A percentile compares a stretch with the other conserved stretches of the same genome.
Evolutionary conservation across 2,888 invertebrate species (phyloP).

Genomic region (Nomada goodeniana): DNA sequence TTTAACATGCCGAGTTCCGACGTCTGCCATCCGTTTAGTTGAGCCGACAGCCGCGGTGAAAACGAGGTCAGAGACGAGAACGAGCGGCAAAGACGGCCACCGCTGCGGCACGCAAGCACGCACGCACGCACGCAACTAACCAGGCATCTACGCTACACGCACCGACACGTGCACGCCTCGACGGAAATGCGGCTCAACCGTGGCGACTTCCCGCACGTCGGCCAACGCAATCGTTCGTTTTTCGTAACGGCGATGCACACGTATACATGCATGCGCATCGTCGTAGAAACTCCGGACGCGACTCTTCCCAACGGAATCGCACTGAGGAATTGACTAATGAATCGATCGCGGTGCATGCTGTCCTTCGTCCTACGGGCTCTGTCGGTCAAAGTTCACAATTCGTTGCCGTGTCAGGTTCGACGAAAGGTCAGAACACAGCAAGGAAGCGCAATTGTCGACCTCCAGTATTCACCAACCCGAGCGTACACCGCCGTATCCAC

Average conservation of each 20-base stretch:
- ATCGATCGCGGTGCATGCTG: too few species aligned
- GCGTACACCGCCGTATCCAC: neutral
- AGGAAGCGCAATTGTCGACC: too few species aligned
- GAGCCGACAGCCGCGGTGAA: slow-evolving; percentile 49
- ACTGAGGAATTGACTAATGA: too few species aligned
- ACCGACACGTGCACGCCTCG: slow-evolving; percentile 15
- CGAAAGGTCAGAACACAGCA: neutral
- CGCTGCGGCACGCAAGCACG: slow-evolving; percentile 19
- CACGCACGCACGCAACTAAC: neutral
- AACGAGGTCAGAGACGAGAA: slow-evolving; percentile 67
- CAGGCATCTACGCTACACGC: slow-evolving; percentile 1
- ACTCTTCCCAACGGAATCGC: too few species aligned
- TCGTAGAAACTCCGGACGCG: neutral
- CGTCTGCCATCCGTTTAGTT: slow-evolving; percentile 60
- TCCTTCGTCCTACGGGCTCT: too few species aligned
- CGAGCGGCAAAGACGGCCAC: slow-evolving; percentile 52
- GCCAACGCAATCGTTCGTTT: slow-evolving; percentile 29
- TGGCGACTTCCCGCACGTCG: slow-evolving; percentile 40
- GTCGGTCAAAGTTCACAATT: too few species aligned
- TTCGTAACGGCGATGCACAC: slow-evolving; percentile 17
- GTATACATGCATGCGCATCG: neutral
- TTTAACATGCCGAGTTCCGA: slow-evolving; percentile 46
- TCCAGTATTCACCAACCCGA: neutral
- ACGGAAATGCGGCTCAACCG: slow-evolving; percentile 46
- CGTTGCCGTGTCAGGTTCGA: neutral